A percentile compares a stretch with the other conserved stretches of the same genome.
phyloP scores from a whole-genome alignment of 2,113 vertebrate genomes.

The Chamaea fasciata region DNA sequence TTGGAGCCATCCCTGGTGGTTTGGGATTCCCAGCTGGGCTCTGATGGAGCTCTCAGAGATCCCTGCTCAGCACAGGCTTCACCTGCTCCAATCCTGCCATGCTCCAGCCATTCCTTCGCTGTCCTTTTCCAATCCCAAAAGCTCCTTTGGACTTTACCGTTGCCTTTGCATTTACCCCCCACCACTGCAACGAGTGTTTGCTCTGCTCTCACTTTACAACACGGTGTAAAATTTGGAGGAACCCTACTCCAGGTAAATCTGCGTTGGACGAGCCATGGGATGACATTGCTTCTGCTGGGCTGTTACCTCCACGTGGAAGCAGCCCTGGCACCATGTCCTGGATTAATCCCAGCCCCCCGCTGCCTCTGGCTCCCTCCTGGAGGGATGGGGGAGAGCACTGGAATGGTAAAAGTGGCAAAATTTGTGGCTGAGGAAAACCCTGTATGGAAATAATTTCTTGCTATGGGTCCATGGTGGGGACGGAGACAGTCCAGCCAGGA shows the following conservation, averaged over 20 bases:
- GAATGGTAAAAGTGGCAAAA: background rate
- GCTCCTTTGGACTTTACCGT: background rate
- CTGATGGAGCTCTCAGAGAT: background rate
- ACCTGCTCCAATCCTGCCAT: fast-evolving
- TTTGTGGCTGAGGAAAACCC: background rate
- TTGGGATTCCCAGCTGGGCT: background rate
- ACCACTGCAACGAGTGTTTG: background rate
- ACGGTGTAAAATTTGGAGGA: background rate
- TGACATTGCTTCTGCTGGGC: background rate
- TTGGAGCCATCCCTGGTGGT: background rate
- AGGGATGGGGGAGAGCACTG: background rate
- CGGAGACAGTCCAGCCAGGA: fast-evolving
- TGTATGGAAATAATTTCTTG: background rate
- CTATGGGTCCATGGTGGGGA: fast-evolving
- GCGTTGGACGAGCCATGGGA: background rate
- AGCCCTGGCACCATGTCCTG: background rate
- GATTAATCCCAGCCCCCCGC: background rate
- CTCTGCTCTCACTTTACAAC: background rate
- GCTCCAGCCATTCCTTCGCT: background rate
- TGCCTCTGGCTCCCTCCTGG: background rate
- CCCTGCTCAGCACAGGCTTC: background rate
- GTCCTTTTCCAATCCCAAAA: background rate
- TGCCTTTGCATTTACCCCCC: background rate
- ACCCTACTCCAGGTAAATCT: background rate
- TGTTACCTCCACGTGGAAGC: background rate